A percentile compares a stretch with the other conserved stretches of the same genome.
Evolutionary conservation across 1,140 invertebrate genomes (phyloP).

Genomic region (Lepidostoma basale): DNA sequence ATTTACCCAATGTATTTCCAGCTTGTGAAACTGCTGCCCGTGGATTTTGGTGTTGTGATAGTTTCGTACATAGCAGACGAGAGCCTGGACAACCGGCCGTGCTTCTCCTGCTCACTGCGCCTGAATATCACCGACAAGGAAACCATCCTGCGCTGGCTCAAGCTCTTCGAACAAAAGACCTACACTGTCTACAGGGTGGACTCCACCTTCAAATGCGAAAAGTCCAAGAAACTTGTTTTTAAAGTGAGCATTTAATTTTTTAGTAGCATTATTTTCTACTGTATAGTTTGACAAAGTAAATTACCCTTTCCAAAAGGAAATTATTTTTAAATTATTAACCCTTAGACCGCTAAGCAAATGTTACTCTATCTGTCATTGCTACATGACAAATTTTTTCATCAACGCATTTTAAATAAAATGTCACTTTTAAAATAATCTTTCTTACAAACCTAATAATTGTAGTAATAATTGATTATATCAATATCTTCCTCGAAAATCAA

Average conservation of each 20-base stretch:
- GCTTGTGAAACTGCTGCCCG: slow-evolving; percentile 3
- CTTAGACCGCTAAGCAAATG: no score
- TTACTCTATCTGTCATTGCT: no score
- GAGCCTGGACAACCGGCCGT: slow-evolving; percentile 10
- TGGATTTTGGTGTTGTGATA: slow-evolving; percentile 22
- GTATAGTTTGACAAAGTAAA: no score
- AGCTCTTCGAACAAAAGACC: slow-evolving; percentile 21
- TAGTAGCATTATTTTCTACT: no score
- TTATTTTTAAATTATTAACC: no score
- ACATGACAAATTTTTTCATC: no score
- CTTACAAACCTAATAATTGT: no score
- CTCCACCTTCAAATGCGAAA: slow-evolving; percentile 22
- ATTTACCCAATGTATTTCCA: neutral
- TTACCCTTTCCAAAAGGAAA: no score
- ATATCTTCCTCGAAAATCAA: no score
- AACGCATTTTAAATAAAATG: no score
- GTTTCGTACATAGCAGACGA: slow-evolving; percentile 8
- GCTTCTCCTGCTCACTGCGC: slow-evolving; percentile 14
- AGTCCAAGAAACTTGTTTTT: slow-evolving; percentile 20
- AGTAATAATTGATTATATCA: no score
- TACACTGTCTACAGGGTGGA: slow-evolving; percentile 13
- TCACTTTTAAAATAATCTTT: no score
- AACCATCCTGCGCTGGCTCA: slow-evolving; percentile 14
- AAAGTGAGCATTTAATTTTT: slow-evolving; percentile 8
- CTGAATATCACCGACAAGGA: slow-evolving; percentile 15